Conservation (phyloP, 2,888 invertebrate genomes). For the Suillia variegata region DNA sequence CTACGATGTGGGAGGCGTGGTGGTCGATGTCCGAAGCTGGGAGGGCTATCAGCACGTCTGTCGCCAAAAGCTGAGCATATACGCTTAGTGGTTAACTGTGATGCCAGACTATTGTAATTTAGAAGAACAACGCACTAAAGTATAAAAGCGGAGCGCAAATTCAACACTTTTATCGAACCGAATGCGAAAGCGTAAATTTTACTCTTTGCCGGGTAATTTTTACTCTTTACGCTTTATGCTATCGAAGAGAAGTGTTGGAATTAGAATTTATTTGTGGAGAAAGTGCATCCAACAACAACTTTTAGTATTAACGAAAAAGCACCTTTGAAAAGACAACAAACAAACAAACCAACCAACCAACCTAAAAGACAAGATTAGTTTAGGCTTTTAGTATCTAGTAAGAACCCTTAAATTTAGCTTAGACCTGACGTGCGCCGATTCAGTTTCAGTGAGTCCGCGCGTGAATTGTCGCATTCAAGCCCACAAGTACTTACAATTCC, state of each 20-base stretch:
- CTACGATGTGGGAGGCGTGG: conserved; percentile 31
- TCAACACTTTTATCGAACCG: too few species aligned
- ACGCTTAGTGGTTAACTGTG: conserved; percentile 54
- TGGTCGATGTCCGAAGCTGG: too few species aligned
- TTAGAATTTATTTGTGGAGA: background rate
- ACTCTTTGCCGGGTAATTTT: too few species aligned
- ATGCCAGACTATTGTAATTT: conserved; percentile 41
- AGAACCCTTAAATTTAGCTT: too few species aligned
- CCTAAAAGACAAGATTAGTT: background rate
- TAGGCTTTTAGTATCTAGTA: too few species aligned
- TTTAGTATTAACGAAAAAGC: too few species aligned
- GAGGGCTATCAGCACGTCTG: conserved; percentile 28
- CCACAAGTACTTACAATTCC: background rate
- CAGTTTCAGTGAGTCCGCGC: background rate
- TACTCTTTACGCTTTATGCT: too few species aligned
- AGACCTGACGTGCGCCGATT: conserved; percentile 21
- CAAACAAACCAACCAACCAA: conserved; percentile 9
- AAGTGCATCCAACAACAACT: too few species aligned
- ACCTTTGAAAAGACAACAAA: conserved; percentile 1
- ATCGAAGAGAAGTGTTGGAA: too few species aligned
- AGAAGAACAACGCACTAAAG: conserved; percentile 1
- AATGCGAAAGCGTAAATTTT: too few species aligned
- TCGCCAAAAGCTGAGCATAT: conserved; percentile 51
- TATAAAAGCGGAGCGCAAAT: too few species aligned
- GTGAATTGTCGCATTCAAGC: conserved; percentile 15